Conservation (phyloP, 2,113 vertebrate genomes). For the Cyprinus carpio region DNA sequence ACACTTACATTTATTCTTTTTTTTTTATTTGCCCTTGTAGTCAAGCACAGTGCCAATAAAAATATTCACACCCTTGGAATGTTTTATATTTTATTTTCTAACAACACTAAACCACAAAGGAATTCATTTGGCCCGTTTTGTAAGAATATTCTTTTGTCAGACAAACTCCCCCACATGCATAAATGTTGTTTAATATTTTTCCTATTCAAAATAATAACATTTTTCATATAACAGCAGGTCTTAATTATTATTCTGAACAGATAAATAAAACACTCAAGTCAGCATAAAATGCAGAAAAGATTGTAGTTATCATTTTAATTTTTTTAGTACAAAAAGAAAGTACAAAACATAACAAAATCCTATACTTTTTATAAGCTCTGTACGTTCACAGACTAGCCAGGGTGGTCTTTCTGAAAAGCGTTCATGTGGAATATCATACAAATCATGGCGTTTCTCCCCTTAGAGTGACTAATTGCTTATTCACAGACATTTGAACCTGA, state of each 20-base stretch:
- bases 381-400: not conserved
- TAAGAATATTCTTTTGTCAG: not conserved
- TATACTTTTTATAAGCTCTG: not conserved
- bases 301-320: not conserved
- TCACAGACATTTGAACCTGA: not conserved
- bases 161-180: not conserved
- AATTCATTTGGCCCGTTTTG: not conserved
- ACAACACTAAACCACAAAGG: not conserved
- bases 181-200: not conserved
- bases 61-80: not conserved
- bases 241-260: not conserved
- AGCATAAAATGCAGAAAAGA: not conserved
- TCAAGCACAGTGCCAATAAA: not conserved
- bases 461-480: not conserved
- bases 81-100: not conserved
- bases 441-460: not conserved
- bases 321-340: not conserved
- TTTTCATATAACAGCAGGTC: not conserved
- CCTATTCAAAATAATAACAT: not conserved
- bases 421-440: not conserved
- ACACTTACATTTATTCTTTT: not conserved
- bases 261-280: not conserved
- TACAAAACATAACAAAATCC: not conserved
- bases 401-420: not conserved
- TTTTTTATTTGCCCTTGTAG: not conserved